These are phyloP conservation scores for Strigamia transsilvanica DNA, from an alignment of 2,888 invertebrate species.

Conservation along the genomic window DNA sequence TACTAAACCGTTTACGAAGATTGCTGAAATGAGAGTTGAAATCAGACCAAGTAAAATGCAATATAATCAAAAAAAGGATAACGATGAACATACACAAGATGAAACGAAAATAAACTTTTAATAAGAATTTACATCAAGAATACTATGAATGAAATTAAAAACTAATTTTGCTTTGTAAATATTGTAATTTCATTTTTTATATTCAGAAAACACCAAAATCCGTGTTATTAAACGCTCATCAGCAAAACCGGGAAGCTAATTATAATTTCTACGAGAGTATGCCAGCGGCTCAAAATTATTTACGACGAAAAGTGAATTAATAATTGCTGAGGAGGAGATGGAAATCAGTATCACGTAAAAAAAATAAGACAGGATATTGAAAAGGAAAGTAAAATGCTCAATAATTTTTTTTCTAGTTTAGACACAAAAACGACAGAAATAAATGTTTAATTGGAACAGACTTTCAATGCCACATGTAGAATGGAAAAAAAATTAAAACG, in stretches of 20 bases:
- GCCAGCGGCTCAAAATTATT: constrained; percentile 23
- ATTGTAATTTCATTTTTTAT: background rate
- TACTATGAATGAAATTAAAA: too few relatives aligned
- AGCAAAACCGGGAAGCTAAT: background rate
- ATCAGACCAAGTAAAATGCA: too few relatives aligned
- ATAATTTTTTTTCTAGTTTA: background rate
- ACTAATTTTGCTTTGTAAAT: too few relatives aligned
- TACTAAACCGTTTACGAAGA: too few relatives aligned
- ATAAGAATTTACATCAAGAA: too few relatives aligned
- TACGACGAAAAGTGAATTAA: constrained; percentile 20
- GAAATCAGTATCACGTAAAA: background rate
- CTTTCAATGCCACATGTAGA: background rate
- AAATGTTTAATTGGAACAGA: background rate
- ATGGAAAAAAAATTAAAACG: background rate
- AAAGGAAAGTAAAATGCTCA: background rate
- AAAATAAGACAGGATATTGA: background rate
- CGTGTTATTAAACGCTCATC: background rate
- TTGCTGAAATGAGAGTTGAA: too few relatives aligned
- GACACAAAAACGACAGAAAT: background rate
- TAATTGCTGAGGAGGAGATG: constrained; percentile 7
- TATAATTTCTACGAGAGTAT: background rate
- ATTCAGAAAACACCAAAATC: background rate
- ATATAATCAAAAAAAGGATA: too few relatives aligned
- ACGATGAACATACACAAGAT: too few relatives aligned
- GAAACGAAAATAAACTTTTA: too few relatives aligned